Base-by-base conservation (phyloP, 1,140 invertebrate species). In the Asbolus verrucosus region DNA sequence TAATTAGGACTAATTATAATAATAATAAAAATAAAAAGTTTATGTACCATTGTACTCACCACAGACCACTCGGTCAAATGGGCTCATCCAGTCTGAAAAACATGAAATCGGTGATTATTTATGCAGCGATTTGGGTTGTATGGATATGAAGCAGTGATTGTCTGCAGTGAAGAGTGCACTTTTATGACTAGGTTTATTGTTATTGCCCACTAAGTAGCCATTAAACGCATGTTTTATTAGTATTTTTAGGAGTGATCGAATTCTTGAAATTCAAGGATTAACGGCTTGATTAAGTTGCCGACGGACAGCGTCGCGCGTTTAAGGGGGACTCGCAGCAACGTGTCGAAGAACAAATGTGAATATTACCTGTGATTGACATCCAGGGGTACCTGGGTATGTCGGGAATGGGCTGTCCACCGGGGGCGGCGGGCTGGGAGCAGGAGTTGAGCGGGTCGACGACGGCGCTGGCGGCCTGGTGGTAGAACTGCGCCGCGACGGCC, bases 321-420 rank as follows among this genome's bases (percentile, higher is more conserved):
- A 6, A n/a, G 3, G 5, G 5, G 33, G 5, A 4, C 5, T 11
- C 33, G 33, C 11, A 4, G 33, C 3, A 2, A 4, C 33, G 33
- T 36, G 5, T 5, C 33, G 92, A n/a, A n/a, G n/a, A n/a, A n/a
- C n/a, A n/a, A n/a, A n/a, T n/a, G n/a, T n/a, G n/a, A n/a, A n/a
- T n/a, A n/a, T n/a, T 88, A 96, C 95, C 95, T 86, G 94, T 95
- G 82, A 96, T 94, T 75, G 94, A 94, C 94, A 97, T 96, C 95
- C 95, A 97, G n/a, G 95, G 94, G 83, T 96, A 96, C 79, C 94
- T 87, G 9, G 94, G 94, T 78, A 96, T 93, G 82, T 94, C 92
- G 21, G 93, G 92, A 75, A 93, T 89, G 59, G 87, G 83, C 77
- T 92, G 88, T 84, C 91, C 86, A 77, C 90, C 86, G 75, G 90